Evolutionary conservation across 2,113 vertebrate species (phyloP).

Genomic region (Megaceryle maxima): DNA sequence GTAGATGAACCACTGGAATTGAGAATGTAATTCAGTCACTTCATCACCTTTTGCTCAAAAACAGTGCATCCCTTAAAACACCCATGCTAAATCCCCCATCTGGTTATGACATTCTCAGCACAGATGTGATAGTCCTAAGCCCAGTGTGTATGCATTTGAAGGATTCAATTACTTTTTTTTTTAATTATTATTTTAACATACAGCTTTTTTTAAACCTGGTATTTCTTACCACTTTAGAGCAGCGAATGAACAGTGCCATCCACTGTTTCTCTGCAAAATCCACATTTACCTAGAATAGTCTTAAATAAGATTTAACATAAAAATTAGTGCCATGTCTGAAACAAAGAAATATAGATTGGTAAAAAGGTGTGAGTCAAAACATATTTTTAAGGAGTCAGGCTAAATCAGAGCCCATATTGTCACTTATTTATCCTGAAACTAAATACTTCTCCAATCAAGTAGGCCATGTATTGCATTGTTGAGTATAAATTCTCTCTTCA

Average conservation of each 20-base stretch:
- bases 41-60: constrained; percentile 54
- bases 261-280: constrained; percentile 57
- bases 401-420: not conserved
- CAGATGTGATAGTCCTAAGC: constrained; percentile 48
- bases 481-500: not conserved
- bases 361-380: not conserved
- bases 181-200: constrained; percentile 46
- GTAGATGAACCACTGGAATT: constrained; percentile 50
- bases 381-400: not conserved
- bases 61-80: not conserved
- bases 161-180: constrained; percentile 11
- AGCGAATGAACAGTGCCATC: constrained; percentile 67
- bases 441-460: not conserved
- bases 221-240: not conserved
- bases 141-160: constrained; percentile 29
- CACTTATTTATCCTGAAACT: not conserved
- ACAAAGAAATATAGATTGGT: not conserved
- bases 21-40: constrained; percentile 44
- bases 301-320: not conserved
- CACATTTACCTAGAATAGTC: not conserved
- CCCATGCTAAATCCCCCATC: not conserved
- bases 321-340: not conserved
- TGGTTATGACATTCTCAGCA: constrained; percentile 37
- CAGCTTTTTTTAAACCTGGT: not conserved
- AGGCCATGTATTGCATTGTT: not conserved